Evolutionary conservation across 2,113 vertebrate species (phyloP).

Genomic region (Phylloscopus trochilus): DNA sequence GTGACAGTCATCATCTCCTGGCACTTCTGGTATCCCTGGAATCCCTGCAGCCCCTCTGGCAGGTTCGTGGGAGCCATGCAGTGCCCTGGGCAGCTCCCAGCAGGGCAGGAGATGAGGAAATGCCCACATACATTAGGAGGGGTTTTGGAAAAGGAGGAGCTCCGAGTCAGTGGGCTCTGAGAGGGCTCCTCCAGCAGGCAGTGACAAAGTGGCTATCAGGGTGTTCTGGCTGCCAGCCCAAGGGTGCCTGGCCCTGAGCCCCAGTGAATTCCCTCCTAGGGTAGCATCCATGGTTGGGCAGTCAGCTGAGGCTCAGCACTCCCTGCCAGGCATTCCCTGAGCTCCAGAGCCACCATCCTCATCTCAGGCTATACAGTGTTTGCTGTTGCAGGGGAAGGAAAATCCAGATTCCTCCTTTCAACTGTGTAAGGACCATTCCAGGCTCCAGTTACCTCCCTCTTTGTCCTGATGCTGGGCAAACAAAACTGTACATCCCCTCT

Average conservation of each 20-base stretch:
- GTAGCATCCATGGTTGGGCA: background rate
- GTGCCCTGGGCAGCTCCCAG: background rate
- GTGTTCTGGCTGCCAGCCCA: background rate
- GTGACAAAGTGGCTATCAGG: background rate
- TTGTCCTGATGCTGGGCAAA: background rate
- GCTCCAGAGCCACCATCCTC: background rate
- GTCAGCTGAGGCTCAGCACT: background rate
- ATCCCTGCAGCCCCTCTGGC: rapidly evolving
- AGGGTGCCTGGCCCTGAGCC: background rate
- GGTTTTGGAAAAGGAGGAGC: background rate
- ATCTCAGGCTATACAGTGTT: background rate
- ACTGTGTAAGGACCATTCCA: background rate
- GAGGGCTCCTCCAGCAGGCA: background rate
- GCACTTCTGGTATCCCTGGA: background rate
- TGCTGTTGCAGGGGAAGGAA: background rate
- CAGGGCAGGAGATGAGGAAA: background rate
- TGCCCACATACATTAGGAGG: background rate
- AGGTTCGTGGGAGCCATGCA: background rate
- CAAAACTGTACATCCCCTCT: background rate
- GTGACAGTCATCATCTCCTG: background rate
- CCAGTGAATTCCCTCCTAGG: background rate
- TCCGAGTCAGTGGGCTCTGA: rapidly evolving
- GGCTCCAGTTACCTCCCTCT: background rate
- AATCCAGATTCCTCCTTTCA: background rate
- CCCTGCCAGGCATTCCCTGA: background rate